phyloP scores from a whole-genome alignment of 2,797 vertebrate species.

The Pithecia hirsuta region DNA sequence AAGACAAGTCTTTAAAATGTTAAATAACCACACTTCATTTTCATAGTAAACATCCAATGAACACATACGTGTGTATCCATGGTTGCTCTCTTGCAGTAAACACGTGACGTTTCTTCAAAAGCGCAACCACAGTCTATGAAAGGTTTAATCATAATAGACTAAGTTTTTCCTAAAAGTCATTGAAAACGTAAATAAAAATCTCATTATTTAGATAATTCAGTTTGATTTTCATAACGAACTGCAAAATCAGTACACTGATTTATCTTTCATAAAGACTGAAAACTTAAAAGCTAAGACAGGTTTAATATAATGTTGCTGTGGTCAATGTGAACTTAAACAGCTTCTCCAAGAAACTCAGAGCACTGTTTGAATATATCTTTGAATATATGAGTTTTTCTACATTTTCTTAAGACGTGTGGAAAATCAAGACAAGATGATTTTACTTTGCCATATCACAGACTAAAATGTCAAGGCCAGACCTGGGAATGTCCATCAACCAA shows the following conservation, averaged over 20 bases:
- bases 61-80: neutral
- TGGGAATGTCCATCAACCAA: neutral
- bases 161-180: neutral
- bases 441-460: neutral
- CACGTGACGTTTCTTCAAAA: neutral
- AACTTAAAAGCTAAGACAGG: neutral
- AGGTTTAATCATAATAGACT: neutral
- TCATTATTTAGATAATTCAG: neutral
- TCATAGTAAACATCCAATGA: neutral
- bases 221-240: conserved; percentile 18
- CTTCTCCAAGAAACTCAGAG: neutral
- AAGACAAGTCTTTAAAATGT: neutral
- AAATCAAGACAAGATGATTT: neutral
- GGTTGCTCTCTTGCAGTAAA: neutral
- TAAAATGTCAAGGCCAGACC: neutral
- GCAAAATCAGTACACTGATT: conserved; percentile 27
- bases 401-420: neutral
- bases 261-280: conserved; percentile 29
- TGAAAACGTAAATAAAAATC: conserved; percentile 19
- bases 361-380: neutral
- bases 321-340: neutral
- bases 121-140: conserved; percentile 1
- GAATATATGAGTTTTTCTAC: neutral
- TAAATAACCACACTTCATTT: neutral
- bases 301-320: neutral